phyloP scores from a whole-genome alignment of 2,797 vertebrate species.

The Falco columbarius region DNA sequence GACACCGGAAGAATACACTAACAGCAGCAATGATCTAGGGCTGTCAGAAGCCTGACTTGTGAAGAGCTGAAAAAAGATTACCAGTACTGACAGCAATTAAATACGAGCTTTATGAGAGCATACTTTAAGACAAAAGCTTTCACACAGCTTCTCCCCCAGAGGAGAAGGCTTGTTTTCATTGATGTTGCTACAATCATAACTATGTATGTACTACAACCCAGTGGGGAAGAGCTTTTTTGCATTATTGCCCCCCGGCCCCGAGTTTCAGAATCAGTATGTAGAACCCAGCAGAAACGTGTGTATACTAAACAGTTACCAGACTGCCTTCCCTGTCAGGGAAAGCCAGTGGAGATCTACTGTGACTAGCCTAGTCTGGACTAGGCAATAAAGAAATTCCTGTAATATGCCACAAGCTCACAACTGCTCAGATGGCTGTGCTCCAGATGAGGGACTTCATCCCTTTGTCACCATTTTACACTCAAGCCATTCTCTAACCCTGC shows the following conservation, averaged over 20 bases:
- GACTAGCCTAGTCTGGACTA: neutral
- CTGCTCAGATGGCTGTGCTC: neutral
- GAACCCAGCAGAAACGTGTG: accelerated
- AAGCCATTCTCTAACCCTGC: neutral
- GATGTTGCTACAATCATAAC: neutral
- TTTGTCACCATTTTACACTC: neutral
- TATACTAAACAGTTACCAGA: neutral
- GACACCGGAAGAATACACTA: neutral
- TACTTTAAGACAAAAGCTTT: neutral
- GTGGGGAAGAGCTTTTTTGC: neutral
- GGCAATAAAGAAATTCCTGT: neutral
- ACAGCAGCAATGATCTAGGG: neutral
- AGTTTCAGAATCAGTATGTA: neutral
- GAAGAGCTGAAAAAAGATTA: neutral
- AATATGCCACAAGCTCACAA: neutral
- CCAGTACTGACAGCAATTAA: neutral
- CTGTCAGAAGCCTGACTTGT: neutral
- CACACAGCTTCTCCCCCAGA: neutral
- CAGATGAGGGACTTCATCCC: neutral
- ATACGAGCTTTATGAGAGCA: neutral
- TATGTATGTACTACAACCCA: neutral
- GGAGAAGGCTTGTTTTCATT: neutral
- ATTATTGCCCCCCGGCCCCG: neutral
- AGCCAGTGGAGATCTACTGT: neutral
- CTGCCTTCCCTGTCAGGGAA: neutral